Base-by-base conservation (phyloP, 2,797 vertebrate species). In the Muscicapa striata region DNA sequence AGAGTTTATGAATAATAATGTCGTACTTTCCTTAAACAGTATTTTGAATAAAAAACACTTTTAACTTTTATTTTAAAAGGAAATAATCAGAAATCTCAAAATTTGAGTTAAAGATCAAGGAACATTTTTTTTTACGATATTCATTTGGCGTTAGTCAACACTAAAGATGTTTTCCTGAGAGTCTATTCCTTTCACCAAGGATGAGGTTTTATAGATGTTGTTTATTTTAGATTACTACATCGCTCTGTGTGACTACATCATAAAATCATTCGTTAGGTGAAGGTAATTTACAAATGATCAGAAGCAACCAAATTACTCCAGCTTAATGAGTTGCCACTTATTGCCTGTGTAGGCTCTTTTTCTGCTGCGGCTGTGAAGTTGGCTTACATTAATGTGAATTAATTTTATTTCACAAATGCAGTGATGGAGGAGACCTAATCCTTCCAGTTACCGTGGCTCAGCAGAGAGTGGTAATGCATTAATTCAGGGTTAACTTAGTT, bases 311-410 rank as follows among this genome's bases (percentile, higher is more conserved):
- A 94, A 96, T 95, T 94, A 75, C 83, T 90, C 51, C 51, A 75
- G 68, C 82, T 94, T 91, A 95, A 96, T 93, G 85, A 94, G 49
- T 95, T 94, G 79, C 89, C 72, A 81, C 52, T 90, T 96, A 93
- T 9, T 96, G 94, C 94, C 77, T 88, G 73, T 86, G 90, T 90
- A 94, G 87, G 91, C 91, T 96, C 36, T 93, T 96, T 87, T 93
- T 93, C 66, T 95, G 87, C 91, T 94, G 89, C 0, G 13, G 34
- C 85, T 81, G 51, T 93, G 83, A 93, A 72, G 76, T 26, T 96
- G 58, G 61, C 79, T 94, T 81, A 81, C 51, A 38, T 86, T 93
- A 91, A 66, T 30, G 85, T 86, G 55, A 55, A 62, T 84, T 84
- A 78, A 89, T 88, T 94, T 91, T 94, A 83, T 84, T 93, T 93